Evolutionary conservation across 2,113 vertebrate species (phyloP), one percentile per base, ranked within the genome.

Genomic region (Miniopterus natalensis): DNA sequence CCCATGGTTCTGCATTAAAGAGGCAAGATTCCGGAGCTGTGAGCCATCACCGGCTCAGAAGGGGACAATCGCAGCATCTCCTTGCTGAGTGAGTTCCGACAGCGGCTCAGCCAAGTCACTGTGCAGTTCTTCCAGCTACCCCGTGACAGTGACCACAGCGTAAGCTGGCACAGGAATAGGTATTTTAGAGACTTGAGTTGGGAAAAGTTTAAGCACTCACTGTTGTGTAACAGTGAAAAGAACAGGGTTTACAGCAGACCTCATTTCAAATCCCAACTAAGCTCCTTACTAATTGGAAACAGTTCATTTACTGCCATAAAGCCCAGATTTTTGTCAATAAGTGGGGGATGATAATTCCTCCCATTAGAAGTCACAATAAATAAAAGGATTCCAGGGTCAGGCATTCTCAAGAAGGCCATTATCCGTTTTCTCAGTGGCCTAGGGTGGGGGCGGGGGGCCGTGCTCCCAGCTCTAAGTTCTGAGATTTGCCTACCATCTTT

Each of bases 1-100:
- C 53, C 65, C 13, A 18, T 92, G 87, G 65, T 90, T 96, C 80
- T 97, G 36, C 53, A 86, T 71, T 84, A 92, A 59, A 55, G 70
- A 80, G 84, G 47, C 57, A 71, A 17, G 47, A 49, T 59, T 87
- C 55, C 88, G 85, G 66, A 59, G 75, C 59, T 65, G 21, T 23
- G 57, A 86, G 31, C 18, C 18, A 15, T 84, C 42, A 10, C 10
- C 25, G 42, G 9, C 68, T 86, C 83, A 78, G 87, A 84, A 95
- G 65, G 92, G 47, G 40, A 74, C n/a, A 73, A 66, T 20, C 51
- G 84, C 70, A 18, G 29, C 31, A 17, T 74, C 31, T 85, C 31
- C 15, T 68, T 15, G 29, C 36, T 0, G 1, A 92, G 17, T 65
- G 40, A 1, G 0, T 81, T 95, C 66, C 81, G 89, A 86, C 61